Evolutionary conservation across 2,888 invertebrate genomes (phyloP).

Genomic region (Iselma pallidipennis): DNA sequence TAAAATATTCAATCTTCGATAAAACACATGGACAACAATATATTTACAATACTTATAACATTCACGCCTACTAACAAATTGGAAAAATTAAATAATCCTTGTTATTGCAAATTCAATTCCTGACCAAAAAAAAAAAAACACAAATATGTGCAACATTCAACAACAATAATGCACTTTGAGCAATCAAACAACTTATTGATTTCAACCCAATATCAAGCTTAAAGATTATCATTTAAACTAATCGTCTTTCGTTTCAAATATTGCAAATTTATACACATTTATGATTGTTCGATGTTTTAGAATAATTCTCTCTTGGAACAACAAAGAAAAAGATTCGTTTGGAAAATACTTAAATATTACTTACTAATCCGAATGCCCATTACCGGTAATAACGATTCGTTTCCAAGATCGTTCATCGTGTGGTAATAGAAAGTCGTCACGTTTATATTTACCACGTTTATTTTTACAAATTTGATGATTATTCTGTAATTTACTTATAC

Average conservation of each 20-base stretch:
- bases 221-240: no score
- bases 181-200: conserved; percentile 21
- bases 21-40: conserved; percentile 12
- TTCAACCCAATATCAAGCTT: conserved; percentile 22
- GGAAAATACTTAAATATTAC: conserved; percentile 10
- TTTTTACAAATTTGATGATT: conserved; percentile 32
- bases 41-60: conserved; percentile 7
- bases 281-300: conserved; percentile 54
- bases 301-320: conserved; percentile 36
- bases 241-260: conserved; percentile 30
- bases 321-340: conserved; percentile 7
- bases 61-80: no score
- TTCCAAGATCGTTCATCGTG: conserved; percentile 46
- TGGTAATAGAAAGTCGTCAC: conserved; percentile 44
- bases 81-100: not conserved
- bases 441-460: conserved; percentile 44
- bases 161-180: conserved; percentile 29
- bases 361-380: conserved; percentile 52
- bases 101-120: not conserved
- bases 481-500: conserved; percentile 50
- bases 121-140: not conserved
- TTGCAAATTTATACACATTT: conserved; percentile 31
- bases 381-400: conserved; percentile 46
- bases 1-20: conserved; percentile 13
- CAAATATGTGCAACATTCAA: conserved; percentile 29